Evolutionary conservation across 2,113 vertebrate species (phyloP).

Genomic region (Thinocorus orbignyianus): DNA sequence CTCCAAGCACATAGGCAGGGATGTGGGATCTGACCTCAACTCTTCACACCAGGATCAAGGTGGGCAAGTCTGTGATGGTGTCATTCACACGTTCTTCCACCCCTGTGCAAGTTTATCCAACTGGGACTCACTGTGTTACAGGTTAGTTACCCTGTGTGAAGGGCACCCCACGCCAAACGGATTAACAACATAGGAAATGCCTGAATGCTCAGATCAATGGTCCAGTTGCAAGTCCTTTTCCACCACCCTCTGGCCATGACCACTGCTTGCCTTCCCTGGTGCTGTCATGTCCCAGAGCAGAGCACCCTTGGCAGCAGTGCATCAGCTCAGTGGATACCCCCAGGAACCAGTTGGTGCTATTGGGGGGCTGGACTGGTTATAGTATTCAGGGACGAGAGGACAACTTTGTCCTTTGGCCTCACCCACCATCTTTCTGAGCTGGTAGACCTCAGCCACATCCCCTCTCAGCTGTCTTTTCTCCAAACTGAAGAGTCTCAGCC

Average conservation of each 20-base stretch:
- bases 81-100: neutral
- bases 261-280: neutral
- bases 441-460: neutral
- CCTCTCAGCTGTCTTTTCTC: neutral
- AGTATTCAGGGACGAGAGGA: neutral
- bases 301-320: neutral
- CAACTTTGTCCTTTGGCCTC: neutral
- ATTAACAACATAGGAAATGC: neutral
- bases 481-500: neutral
- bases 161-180: neutral
- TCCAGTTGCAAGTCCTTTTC: neutral
- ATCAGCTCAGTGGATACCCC: neutral
- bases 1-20: neutral
- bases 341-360: neutral
- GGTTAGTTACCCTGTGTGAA: neutral
- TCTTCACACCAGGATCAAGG: neutral
- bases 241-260: neutral
- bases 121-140: neutral
- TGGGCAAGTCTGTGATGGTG: neutral
- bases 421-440: neutral
- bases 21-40: neutral
- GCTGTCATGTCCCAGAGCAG: neutral
- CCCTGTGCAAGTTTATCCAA: neutral
- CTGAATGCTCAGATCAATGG: neutral
- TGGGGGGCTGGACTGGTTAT: neutral